phyloP scores from a whole-genome alignment of 2,797 vertebrate genomes.

The Chaenodraco wilsoni region DNA sequence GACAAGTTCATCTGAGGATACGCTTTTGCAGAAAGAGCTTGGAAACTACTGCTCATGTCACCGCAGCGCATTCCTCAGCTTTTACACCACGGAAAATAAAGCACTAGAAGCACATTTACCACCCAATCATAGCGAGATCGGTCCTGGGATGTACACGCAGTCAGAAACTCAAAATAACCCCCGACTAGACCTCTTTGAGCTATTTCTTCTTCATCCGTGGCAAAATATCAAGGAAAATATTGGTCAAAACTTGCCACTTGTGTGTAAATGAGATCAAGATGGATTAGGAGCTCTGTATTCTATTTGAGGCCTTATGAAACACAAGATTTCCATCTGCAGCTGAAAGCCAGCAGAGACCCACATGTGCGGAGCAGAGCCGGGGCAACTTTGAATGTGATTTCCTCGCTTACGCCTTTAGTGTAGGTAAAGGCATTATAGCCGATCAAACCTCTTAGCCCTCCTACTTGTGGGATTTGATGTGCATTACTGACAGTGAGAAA shows the following conservation, averaged over 20 bases:
- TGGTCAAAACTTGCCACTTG: slow-evolving; percentile 77
- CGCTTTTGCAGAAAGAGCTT: slow-evolving; percentile 40
- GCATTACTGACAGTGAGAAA: slow-evolving; percentile 87
- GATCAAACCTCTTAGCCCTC: slow-evolving; percentile 81
- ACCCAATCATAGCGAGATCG: slow-evolving; percentile 53
- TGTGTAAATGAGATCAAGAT: slow-evolving; percentile 84
- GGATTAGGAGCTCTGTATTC: slow-evolving; percentile 78
- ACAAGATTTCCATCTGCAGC: slow-evolving; percentile 69
- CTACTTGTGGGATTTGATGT: slow-evolving; percentile 82
- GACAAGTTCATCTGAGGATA: slow-evolving; percentile 77
- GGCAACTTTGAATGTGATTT: slow-evolving; percentile 82
- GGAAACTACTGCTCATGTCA: slow-evolving; percentile 75
- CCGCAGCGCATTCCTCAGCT: slow-evolving; percentile 66
- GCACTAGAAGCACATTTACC: slow-evolving; percentile 63
- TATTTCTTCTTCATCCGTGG: slow-evolving; percentile 61
- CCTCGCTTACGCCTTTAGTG: slow-evolving; percentile 77
- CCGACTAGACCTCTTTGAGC: slow-evolving; percentile 44
- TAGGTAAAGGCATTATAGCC: slow-evolving; percentile 82
- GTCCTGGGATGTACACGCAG: slow-evolving; percentile 42
- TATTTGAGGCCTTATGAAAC: slow-evolving; percentile 73
- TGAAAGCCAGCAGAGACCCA: slow-evolving; percentile 70
- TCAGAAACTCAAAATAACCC: slow-evolving; percentile 68
- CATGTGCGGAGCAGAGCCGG: slow-evolving; percentile 64
- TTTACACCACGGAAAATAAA: slow-evolving; percentile 76
- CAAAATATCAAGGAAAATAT: slow-evolving; percentile 82